Percentiles rank a stretch among this genome's conserved stretches.
Evolutionary conservation across 2,113 vertebrate genomes (phyloP).

Genomic region (Semnopithecus entellus): DNA sequence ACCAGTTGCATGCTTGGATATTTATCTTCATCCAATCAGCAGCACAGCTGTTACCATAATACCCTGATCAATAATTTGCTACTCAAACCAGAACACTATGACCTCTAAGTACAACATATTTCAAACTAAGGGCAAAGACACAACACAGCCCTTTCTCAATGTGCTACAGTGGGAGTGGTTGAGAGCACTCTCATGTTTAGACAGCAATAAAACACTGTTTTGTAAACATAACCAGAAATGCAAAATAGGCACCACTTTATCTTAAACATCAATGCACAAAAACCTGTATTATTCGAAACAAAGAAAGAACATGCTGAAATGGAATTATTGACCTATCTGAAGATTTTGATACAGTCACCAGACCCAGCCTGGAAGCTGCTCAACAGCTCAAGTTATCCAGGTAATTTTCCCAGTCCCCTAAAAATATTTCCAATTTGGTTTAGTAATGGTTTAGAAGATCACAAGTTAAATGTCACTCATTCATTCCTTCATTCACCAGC

Average conservation of each 20-base stretch:
- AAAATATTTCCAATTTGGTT: conserved; percentile 18
- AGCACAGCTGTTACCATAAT: conserved; percentile 66
- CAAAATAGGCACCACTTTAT: conserved; percentile 52
- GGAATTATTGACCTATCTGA: neutral
- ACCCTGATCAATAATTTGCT: conserved; percentile 70
- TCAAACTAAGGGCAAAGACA: conserved; percentile 52
- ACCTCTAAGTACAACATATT: conserved; percentile 60
- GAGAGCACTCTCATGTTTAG: conserved; percentile 58
- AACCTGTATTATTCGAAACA: conserved; percentile 53
- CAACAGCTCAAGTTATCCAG: conserved; percentile 37
- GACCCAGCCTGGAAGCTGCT: neutral
- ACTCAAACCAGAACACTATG: conserved; percentile 34
- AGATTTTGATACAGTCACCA: conserved; percentile 45
- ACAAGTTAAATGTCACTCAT: neutral
- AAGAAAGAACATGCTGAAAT: conserved; percentile 52
- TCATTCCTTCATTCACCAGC: neutral
- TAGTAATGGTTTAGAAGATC: neutral
- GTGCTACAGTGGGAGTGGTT: neutral
- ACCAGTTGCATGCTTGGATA: conserved; percentile 41
- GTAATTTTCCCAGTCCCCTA: conserved; percentile 37
- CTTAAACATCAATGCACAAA: conserved; percentile 43
- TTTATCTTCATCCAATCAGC: conserved; percentile 62
- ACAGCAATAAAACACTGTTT: conserved; percentile 79
- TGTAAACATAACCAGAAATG: conserved; percentile 62
- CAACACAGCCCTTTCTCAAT: neutral